Evolutionary conservation across 2,888 invertebrate genomes (phyloP), one percentile per base, ranked within the genome.

Genomic region (Netelia fuscicornis): DNA sequence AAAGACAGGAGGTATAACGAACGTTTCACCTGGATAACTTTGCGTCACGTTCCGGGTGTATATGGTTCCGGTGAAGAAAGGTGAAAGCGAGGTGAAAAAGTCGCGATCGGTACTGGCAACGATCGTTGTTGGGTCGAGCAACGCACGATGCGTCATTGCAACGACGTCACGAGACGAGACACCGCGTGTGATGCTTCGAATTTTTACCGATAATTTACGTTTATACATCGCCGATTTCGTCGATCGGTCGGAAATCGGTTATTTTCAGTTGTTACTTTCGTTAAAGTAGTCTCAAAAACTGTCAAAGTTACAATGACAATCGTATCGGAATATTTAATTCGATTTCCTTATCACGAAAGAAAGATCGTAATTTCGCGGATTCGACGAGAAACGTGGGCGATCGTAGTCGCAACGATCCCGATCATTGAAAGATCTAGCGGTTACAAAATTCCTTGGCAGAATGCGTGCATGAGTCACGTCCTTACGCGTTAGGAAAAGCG

Each of bases 81-180:
- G 84, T 84, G 84, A 84, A 84, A 84, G 84, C 77, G 81, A 84
- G 77, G 37, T 74, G 68, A 81, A 84, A 77, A 72, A 84, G 71
- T 77, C 52, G 44, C 68, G 44, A 11, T 17, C 23, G n/a, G 20
- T 48, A 48, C 30, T 11, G 11, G 60, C 5, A 1, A 5, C 23
- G 25, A 10, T 52, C 48, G 48, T 10, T 25, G 13, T 37, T 13
- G 42, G 48, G 44, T 58, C 58, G n/a, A 20, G 5, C 6, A 30
- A 48, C 58, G 42, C 42, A 25, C 56, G 60, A 62, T 79, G 37
- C 54, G 56, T 44, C 75, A 64, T 37, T 48, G 13, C 13, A 13
- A 37, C 37, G 13, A 6, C 30, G 52, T 25, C 44, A 75, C 48
- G 42, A 25, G 13, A 30, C 25, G n/a, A 17, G 13, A 52, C 48